phyloP scores from a whole-genome alignment of 2,888 invertebrate genomes.

The Brassicogethes aeneus region DNA sequence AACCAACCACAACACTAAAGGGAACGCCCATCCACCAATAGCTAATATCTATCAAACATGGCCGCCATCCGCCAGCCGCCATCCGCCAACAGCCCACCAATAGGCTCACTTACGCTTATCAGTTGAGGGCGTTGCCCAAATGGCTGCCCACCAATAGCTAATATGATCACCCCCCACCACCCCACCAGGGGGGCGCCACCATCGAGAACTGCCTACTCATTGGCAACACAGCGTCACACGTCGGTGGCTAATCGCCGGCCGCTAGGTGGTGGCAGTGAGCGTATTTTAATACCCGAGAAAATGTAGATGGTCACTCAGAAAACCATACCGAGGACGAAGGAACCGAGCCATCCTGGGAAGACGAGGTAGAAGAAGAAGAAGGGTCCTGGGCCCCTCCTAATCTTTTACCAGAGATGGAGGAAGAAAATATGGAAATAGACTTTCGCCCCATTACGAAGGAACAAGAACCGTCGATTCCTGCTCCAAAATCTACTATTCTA shows the following conservation, averaged over 20 bases:
- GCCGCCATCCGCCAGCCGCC: too few species aligned
- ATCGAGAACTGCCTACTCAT: too few species aligned
- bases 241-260: not conserved
- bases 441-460: constrained; percentile 11
- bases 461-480: constrained; percentile 13
- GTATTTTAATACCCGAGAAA: not conserved
- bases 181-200: too few species aligned
- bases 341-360: not conserved
- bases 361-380: constrained; percentile 1
- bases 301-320: not conserved
- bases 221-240: not conserved
- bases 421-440: constrained; percentile 5
- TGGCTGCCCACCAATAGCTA: too few species aligned
- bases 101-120: too few species aligned
- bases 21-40: too few species aligned
- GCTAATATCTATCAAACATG: too few species aligned
- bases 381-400: not conserved
- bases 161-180: too few species aligned
- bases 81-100: too few species aligned
- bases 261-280: not conserved
- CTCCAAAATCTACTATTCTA: constrained; percentile 10
- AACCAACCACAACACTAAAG: too few species aligned
- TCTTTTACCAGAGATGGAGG: not conserved
- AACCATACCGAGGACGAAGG: not conserved
- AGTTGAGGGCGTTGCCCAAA: too few species aligned